Percentiles rank a stretch among this genome's conserved stretches.
Conservation (phyloP, 2,888 invertebrate genomes). For the Brachypterus glaber region DNA sequence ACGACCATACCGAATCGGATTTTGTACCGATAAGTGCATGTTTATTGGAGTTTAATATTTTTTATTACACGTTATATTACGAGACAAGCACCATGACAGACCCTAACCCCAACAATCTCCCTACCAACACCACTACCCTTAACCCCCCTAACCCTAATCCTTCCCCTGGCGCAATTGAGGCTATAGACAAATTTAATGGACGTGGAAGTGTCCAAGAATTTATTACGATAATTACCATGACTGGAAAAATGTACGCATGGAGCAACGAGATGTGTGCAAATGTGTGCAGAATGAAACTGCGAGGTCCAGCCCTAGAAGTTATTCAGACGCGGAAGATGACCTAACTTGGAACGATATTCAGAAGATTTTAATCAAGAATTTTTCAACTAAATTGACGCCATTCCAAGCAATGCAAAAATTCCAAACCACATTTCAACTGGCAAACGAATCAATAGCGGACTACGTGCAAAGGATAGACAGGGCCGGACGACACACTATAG, state of each 20-base stretch:
- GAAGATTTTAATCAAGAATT: background rate
- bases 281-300: background rate
- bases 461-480: no score
- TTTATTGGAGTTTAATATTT: no score
- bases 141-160: no score
- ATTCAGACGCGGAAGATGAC: background rate
- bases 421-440: background rate
- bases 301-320: background rate
- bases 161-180: background rate
- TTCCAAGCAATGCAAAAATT: background rate
- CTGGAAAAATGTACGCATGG: slow-evolving; percentile 1
- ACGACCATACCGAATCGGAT: no score
- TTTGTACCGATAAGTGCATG: no score
- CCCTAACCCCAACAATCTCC: no score
- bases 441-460: background rate
- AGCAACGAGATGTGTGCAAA: background rate
- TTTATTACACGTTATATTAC: no score
- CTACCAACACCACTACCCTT: no score
- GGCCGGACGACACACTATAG: no score
- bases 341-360: background rate
- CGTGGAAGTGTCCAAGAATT: background rate
- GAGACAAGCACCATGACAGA: no score
- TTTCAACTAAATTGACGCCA: background rate
- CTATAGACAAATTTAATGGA: background rate
- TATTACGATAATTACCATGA: background rate